Base-by-base conservation (phyloP, 2,888 invertebrate genomes). In the Campoletis raptor region DNA sequence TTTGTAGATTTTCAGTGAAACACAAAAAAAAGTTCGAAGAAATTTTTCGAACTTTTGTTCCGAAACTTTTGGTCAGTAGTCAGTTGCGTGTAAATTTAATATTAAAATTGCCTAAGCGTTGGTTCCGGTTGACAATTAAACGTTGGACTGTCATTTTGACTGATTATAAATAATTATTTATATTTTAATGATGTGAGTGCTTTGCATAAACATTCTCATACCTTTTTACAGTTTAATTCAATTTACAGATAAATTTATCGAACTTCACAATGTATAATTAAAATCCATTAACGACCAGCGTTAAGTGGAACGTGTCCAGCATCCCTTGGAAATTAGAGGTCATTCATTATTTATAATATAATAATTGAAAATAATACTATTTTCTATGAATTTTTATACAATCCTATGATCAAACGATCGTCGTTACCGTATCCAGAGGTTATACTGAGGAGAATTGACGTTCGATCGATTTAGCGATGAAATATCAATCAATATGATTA, bases 201-300 rank as follows among this genome's bases (percentile, higher is more conserved):
- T 66, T 8, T 66, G 37, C 66, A 37, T 8, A 37, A 66, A 66
- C 37, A 37, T 37, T 66, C 37, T 18, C 6, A n/a, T 37, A 7
- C 7, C 66, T 37, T 37, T 37, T 3, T n/a, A 37, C 8, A 8
- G n/a, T 37, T 66, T 36, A n/a, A n/a, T 66, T 37, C n/a, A 66
- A 66, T 37, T 15, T 37, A 66, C 36, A 37, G 36, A 18, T 37
- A 66, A 18, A 37, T 37, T 66, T 66, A 66, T 66, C 66, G 66
- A 66, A 66, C 66, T 66, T 37, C 18, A 24, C 57, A 24, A 30
- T 57, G 0, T 57, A 57, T 30, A 3, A 57, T 57, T 57, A 57
- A 21, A 12, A 30, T 57, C 24, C 12, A 12, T 57, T 12, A 57
- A 57, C 57, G 57, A 57, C 57, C 57, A 57, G 57, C 57, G 57